phyloP scores from a whole-genome alignment of 1,140 invertebrate species.

The Ostrea denselamellosa region DNA sequence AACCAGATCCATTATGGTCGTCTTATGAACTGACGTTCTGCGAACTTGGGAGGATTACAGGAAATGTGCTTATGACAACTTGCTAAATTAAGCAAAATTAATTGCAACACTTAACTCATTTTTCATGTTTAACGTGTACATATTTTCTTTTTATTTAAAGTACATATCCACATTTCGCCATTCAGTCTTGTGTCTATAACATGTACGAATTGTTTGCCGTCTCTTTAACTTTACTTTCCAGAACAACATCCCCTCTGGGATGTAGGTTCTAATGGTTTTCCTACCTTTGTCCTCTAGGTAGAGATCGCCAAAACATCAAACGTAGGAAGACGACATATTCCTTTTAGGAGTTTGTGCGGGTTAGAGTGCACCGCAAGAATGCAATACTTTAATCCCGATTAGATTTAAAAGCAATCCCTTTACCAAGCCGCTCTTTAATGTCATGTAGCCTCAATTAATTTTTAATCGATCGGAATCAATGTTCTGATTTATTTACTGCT shows the following conservation, averaged over 20 bases:
- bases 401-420: slow-evolving; percentile 16
- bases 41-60: background rate
- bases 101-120: slow-evolving; percentile 26
- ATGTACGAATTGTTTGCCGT: background rate
- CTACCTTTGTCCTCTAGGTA: background rate
- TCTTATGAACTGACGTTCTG: slow-evolving; percentile 20
- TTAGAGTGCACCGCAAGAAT: background rate
- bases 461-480: slow-evolving; percentile 24
- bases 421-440: background rate
- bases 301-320: background rate
- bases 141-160: slow-evolving; percentile 21
- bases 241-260: background rate
- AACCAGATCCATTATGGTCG: background rate
- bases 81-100: slow-evolving; percentile 26
- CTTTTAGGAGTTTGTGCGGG: background rate
- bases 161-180: background rate
- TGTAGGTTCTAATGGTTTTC: background rate
- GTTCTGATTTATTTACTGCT: background rate
- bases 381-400: slow-evolving; percentile 30
- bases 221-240: background rate
- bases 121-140: slow-evolving; percentile 15
- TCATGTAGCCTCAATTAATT: slow-evolving; percentile 30
- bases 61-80: slow-evolving; percentile 30
- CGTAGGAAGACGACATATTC: background rate
- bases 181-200: background rate